These are phyloP conservation scores for Ictidomys tridecemlineatus DNA, from an alignment of 2,113 vertebrate species.

Conservation along the genomic window DNA sequence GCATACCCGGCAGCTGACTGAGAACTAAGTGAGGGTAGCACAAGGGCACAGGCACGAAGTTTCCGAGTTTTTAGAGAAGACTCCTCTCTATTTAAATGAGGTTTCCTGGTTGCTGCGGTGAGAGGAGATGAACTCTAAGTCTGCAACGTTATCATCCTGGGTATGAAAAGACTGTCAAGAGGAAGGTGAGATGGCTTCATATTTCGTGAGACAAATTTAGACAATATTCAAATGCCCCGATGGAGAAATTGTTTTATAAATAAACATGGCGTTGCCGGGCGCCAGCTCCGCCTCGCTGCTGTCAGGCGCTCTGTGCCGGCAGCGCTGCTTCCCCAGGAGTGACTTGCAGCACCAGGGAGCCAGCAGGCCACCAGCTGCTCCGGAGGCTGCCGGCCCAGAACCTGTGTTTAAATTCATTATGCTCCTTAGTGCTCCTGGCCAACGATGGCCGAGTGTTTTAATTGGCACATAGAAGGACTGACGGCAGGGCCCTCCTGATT, in stretches of 20 bases:
- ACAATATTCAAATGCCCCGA: conserved; percentile 1
- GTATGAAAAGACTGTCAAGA: background rate
- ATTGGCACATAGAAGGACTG: background rate
- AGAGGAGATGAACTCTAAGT: background rate
- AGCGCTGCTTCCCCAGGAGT: fast-evolving
- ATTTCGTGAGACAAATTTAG: background rate
- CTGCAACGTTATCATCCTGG: background rate
- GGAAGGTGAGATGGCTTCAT: background rate
- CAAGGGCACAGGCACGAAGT: fast-evolving
- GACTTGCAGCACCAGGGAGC: fast-evolving
- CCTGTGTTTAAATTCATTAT: too few relatives aligned
- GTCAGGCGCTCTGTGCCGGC: fast-evolving
- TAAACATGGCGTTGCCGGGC: background rate
- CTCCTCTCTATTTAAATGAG: fast-evolving
- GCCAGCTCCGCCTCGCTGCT: fast-evolving
- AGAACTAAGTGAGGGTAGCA: fast-evolving
- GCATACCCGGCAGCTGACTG: too few relatives aligned
- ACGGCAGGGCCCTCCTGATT: background rate
- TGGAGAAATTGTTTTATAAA: background rate
- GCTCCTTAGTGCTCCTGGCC: fast-evolving
- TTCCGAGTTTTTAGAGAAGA: background rate
- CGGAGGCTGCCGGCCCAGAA: fast-evolving
- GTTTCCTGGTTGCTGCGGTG: background rate
- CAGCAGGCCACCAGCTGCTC: fast-evolving
- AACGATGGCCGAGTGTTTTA: background rate